Percentiles rank a stretch among this genome's conserved stretches.
These are phyloP conservation scores for Setophaga petechia DNA, from an alignment of 2,113 vertebrate species.

Conservation along the genomic window DNA sequence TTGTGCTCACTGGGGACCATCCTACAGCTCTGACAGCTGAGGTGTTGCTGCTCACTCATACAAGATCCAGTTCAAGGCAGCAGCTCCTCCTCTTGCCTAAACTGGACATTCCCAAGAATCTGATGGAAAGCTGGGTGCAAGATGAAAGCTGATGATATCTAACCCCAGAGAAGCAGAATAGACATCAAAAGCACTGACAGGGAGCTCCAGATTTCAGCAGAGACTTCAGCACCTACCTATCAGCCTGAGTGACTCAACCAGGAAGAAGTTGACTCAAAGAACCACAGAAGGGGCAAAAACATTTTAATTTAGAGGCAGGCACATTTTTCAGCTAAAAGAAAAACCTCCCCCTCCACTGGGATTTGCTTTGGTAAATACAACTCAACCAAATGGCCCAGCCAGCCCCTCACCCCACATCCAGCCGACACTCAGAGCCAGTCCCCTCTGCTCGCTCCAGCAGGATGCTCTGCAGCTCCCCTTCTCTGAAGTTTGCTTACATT, in stretches of 20 bases:
- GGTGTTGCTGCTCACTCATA: background rate
- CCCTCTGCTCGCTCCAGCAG: background rate
- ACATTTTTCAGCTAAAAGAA: slow-evolving; percentile 11
- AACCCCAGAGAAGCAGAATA: background rate
- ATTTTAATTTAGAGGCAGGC: background rate
- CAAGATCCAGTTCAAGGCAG: background rate
- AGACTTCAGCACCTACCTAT: background rate
- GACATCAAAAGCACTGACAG: background rate
- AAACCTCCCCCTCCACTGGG: background rate
- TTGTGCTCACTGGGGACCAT: background rate
- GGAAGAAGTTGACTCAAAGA: background rate
- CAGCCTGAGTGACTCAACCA: background rate
- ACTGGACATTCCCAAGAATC: background rate
- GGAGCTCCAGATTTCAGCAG: background rate
- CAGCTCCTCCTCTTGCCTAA: background rate
- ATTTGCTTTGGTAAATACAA: slow-evolving; percentile 12
- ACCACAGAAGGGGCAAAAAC: background rate
- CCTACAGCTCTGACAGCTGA: background rate
- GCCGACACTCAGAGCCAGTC: background rate
- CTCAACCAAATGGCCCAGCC: accelerated
- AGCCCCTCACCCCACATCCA: background rate
- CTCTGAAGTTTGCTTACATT: slow-evolving; percentile 52
- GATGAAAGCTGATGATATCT: background rate
- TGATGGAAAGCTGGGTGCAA: background rate
- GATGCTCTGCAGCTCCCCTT: background rate